These are phyloP conservation scores for Arctocebus calabarensis DNA, from an alignment of 2,797 vertebrate species.

Conservation along the genomic window DNA sequence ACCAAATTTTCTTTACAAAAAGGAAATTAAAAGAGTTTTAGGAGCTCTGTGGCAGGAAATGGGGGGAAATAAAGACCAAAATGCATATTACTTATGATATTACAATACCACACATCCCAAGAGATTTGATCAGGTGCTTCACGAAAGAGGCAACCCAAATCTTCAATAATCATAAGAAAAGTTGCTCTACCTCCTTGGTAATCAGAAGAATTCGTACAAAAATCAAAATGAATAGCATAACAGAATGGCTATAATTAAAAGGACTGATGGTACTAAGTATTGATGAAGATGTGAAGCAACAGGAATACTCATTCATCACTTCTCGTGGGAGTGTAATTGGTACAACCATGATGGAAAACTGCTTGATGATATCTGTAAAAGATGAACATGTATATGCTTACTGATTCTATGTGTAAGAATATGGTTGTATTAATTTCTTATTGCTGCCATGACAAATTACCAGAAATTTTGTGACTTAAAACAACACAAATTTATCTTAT, in stretches of 20 bases:
- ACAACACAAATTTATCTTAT: not conserved
- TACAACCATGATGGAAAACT: not conserved
- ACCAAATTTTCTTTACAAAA: not conserved
- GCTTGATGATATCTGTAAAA: not conserved
- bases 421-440: not conserved
- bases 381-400: not conserved
- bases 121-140: not conserved
- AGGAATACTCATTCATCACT: not conserved
- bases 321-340: not conserved
- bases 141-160: not conserved
- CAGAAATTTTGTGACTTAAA: not conserved
- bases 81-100: not conserved
- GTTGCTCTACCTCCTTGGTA: not conserved
- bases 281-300: accelerated
- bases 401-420: not conserved
- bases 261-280: not conserved
- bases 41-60: not conserved
- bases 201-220: not conserved
- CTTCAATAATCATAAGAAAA: not conserved
- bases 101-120: not conserved
- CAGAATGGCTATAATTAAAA: not conserved
- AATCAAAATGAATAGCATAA: not conserved
- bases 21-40: not conserved
- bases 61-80: not conserved
- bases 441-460: not conserved